Evolutionary conservation across 2,113 vertebrate species (phyloP).

Genomic region (Cygnus atratus): DNA sequence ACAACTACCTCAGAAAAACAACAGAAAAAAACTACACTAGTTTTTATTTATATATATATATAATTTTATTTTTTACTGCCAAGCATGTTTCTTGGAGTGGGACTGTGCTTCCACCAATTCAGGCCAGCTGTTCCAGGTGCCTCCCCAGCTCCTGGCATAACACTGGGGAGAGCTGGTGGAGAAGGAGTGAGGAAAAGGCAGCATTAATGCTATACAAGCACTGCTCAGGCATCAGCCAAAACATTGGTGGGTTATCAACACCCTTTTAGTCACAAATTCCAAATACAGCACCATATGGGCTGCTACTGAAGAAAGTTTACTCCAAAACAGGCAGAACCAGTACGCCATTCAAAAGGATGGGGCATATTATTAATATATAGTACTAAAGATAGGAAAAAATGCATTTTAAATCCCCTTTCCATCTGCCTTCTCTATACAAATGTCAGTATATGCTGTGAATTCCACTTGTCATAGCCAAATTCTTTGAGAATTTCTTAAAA

Average conservation of each 20-base stretch:
- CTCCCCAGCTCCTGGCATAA: background rate
- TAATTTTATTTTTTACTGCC: background rate
- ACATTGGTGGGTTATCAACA: background rate
- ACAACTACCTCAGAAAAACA: background rate
- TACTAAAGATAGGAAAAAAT: conserved; percentile 2
- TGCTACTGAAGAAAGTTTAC: background rate
- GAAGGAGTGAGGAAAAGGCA: background rate
- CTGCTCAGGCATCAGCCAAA: background rate
- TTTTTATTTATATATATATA: background rate
- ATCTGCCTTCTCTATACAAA: conserved; percentile 20
- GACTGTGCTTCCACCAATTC: fast-evolving
- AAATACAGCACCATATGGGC: conserved; percentile 21
- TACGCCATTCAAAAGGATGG: background rate
- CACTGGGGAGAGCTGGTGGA: background rate
- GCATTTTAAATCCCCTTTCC: conserved; percentile 20
- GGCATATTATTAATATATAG: conserved; percentile 26
- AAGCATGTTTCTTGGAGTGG: background rate
- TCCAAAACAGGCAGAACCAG: background rate
- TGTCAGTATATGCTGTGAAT: background rate
- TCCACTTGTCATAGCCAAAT: background rate
- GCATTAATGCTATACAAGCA: background rate
- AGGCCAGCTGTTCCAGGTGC: fast-evolving
- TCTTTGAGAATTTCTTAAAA: background rate
- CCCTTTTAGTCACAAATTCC: background rate
- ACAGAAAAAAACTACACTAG: background rate